These are phyloP conservation scores for Echinops telfairi DNA, from an alignment of 2,113 vertebrate species.

Conservation along the genomic window DNA sequence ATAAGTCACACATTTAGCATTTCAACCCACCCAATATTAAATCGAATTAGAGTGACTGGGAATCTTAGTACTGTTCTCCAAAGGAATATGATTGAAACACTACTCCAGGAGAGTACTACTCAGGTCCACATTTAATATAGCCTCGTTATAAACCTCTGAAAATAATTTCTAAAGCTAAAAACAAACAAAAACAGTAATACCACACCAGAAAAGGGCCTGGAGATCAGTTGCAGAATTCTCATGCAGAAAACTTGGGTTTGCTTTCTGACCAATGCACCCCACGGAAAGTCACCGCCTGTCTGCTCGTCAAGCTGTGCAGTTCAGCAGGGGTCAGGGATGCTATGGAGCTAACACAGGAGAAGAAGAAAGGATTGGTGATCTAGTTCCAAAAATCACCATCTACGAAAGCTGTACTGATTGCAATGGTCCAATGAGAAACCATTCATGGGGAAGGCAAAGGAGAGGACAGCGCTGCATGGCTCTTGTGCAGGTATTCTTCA, in stretches of 20 bases:
- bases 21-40: neutral
- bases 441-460: neutral
- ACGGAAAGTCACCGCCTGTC: neutral
- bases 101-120: neutral
- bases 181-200: neutral
- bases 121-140: neutral
- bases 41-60: neutral
- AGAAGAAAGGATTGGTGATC: neutral
- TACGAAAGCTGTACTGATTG: neutral
- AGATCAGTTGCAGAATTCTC: neutral
- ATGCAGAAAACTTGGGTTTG: neutral
- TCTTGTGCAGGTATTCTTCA: neutral
- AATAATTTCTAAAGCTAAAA: neutral
- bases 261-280: neutral
- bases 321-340: neutral
- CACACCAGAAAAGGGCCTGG: neutral
- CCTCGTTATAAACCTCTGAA: neutral
- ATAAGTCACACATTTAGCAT: too few species aligned
- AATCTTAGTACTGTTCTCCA: neutral
- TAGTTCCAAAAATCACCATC: neutral
- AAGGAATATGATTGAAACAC: neutral
- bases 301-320: neutral
- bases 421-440: neutral
- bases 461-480: neutral
- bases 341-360: neutral